Base-by-base conservation (phyloP, 2,888 invertebrate species). In the Hydriomena furcata region DNA sequence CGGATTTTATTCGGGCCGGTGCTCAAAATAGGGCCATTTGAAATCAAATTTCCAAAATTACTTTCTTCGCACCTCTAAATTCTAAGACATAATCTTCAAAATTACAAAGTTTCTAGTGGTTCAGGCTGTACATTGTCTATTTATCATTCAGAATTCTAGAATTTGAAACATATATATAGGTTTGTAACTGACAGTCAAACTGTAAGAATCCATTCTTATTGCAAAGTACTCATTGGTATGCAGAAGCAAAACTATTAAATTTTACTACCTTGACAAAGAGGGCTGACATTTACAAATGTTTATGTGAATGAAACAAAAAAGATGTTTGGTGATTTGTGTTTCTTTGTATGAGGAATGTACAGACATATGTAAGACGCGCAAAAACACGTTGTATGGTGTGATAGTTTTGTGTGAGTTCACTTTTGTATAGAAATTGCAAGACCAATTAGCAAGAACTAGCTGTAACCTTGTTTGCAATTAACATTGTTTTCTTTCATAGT, bases 231-330 rank as follows among this genome's bases (percentile, higher is more conserved):
- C n/a, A n/a, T n/a, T n/a, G n/a, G n/a, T 31, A 43, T 43, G 36
- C 35, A 35, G 48, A 27, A 44, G 44, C 53, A 34, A 43, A 44
- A 24, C 46, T 11, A 34, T 34, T 56, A 53, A 50, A 53, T 24
- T 21, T 44, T 25, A 41, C 50, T 20, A 12, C 8, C 1, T 23
- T 43, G 11, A 48, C 50, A 53, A 48, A 51, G n/a, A 41, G 11
- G 3, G 30, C 48, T 49, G 28, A 41, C 58, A 44, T n/a, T n/a
- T n/a, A n/a, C n/a, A n/a, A n/a, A n/a, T 38, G 10, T 30, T 6
- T 17, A 37, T 52, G 55, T 24, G 55, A 58, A 58, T 47, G 41
- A 27, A 13, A 41, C 49, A 31, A 45, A 50, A 58, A 52, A 37
- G 47, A 37, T 45, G 50, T 52, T 45, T 7, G 10, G 35, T 21